Evolutionary conservation across 2,113 vertebrate genomes (phyloP), one percentile per base, ranked within the genome.

Genomic region (Brachionichthys hirsutus): DNA sequence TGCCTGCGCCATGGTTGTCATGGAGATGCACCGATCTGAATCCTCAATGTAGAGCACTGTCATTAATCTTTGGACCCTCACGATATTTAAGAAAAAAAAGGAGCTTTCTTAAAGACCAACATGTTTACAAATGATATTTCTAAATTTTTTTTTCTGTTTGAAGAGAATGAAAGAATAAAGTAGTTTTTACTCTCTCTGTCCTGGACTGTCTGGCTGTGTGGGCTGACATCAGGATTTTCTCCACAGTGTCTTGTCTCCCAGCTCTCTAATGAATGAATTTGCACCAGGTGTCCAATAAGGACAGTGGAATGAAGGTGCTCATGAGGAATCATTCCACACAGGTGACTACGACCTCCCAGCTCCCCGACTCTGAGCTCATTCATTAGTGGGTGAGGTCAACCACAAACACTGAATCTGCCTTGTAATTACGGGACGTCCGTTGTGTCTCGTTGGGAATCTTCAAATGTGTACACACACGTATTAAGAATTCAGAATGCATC

Each of bases 91-190:
- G 8, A 30, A 38, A 38, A 38, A 38, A 67, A 78, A 76, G 71
- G 65, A 82, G 70, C 84, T 88, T 89, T 89, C 77, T 80, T 87
- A 87, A 87, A 76, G 78, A 87, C 57, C 63, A 81, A 86, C 78
- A 82, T 82, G 83, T 90, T 89, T 85, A 88, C 75, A 80, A 87
- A 79, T 70, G 73, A 78, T 81, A 78, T 90, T 90, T 90, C 83
- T 80, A 85, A 77, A n/a, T n/a, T 78, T 82, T 49, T 50, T 84
- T 83, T 85, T 88, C 70, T 82, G 84, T 89, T 87, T 78, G 73
- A 84, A 80, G 80, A 83, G 83, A 88, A 89, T 88, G 80, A 86
- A 85, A 85, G 84, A 90, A 89, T 90, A 90, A 90, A 90, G 87
- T 90, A 90, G 88, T 90, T 90, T 89, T 88, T 90, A 90, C 80